Conservation (phyloP, 2,113 vertebrate genomes). For the Pangasianodon gigas region DNA sequence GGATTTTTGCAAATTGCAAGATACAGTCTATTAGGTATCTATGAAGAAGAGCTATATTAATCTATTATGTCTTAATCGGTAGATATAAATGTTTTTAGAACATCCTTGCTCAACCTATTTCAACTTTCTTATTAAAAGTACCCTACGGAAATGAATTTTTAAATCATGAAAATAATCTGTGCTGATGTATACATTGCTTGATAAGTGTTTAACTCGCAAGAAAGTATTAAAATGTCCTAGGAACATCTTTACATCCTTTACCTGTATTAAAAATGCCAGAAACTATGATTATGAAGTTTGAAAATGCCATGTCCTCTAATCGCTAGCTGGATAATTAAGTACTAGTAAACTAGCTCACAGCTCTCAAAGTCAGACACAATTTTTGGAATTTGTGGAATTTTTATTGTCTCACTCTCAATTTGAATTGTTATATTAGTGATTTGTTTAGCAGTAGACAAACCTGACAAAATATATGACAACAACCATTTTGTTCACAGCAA, state of each 20-base stretch:
- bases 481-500: neutral
- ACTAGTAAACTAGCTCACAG: neutral
- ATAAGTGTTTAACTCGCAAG: too few relatives aligned
- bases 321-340: neutral
- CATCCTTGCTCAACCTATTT: neutral
- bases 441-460: neutral
- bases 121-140: neutral
- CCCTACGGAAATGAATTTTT: neutral
- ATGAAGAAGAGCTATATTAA: neutral
- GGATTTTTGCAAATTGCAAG: neutral
- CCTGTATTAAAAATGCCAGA: neutral
- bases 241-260: neutral
- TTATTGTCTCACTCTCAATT: neutral
- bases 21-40: neutral
- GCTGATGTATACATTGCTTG: too few relatives aligned
- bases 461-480: neutral
- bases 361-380: neutral
- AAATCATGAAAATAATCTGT: neutral
- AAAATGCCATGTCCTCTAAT: neutral
- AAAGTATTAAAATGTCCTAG: too few relatives aligned
- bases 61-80: neutral
- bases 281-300: neutral
- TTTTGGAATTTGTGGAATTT: too few relatives aligned
- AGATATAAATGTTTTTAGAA: neutral
- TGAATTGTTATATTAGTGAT: neutral